phyloP scores from a whole-genome alignment of 2,888 invertebrate genomes.

The Pemphredon lugubris region DNA sequence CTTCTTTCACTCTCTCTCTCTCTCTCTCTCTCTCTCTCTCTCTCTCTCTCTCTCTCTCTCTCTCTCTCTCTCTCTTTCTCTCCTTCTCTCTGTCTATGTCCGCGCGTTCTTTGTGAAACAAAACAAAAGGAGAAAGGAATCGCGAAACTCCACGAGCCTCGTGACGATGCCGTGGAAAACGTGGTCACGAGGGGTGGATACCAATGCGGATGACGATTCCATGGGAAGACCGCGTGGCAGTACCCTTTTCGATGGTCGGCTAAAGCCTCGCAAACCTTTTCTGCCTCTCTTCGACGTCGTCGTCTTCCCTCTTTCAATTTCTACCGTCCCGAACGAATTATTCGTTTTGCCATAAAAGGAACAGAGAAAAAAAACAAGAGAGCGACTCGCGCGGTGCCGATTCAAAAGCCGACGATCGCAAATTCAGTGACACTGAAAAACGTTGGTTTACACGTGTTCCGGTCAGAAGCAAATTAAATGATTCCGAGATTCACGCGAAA shows the following conservation, averaged over 20 bases:
- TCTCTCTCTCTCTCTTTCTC: too few relatives aligned
- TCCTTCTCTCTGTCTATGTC: too few relatives aligned
- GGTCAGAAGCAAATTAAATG: conserved; percentile 37
- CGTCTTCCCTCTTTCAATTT: too few relatives aligned
- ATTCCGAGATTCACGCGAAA: conserved; percentile 39
- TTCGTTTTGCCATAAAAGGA: too few relatives aligned
- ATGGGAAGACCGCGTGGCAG: conserved; percentile 42
- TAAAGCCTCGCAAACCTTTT: background rate
- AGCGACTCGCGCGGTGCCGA: too few relatives aligned
- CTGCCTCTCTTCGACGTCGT: background rate
- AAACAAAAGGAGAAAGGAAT: background rate
- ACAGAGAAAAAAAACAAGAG: too few relatives aligned
- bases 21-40: too few relatives aligned
- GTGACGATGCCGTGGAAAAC: conserved; percentile 9
- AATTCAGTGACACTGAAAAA: background rate
- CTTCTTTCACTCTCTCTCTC: too few relatives aligned
- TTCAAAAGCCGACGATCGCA: background rate
- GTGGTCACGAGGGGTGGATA: conserved; percentile 19
- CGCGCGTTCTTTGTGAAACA: too few relatives aligned
- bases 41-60: too few relatives aligned
- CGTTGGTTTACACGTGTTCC: conserved; percentile 25
- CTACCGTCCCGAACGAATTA: too few relatives aligned
- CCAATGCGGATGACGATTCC: conserved; percentile 28
- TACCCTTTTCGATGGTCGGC: conserved; percentile 5
- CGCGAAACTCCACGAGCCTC: background rate